These are phyloP conservation scores for Crossocerus cetratus DNA, from an alignment of 2,888 invertebrate species.

Conservation along the genomic window DNA sequence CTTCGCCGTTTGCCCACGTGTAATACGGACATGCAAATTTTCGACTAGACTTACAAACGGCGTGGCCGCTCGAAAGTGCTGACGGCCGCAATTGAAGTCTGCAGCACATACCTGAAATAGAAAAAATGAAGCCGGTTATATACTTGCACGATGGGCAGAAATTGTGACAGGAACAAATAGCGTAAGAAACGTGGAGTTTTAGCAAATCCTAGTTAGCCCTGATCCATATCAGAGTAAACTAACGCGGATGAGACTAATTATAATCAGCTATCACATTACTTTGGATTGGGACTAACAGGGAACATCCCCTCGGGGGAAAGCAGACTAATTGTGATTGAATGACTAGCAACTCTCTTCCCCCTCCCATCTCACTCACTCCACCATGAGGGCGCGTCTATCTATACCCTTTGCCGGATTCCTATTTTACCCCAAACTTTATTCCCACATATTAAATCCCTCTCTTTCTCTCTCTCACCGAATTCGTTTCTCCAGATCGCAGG, in stretches of 20 bases:
- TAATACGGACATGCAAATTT: too few relatives aligned
- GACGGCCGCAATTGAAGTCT: neutral
- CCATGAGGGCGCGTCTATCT: neutral
- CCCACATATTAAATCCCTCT: neutral
- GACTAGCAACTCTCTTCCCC: slow-evolving; percentile 44
- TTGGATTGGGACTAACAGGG: slow-evolving; percentile 52
- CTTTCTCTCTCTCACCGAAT: neutral
- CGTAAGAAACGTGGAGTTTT: neutral
- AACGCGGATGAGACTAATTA: slow-evolving; percentile 53
- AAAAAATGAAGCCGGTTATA: neutral
- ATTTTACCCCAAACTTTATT: neutral
- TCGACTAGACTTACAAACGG: too few relatives aligned
- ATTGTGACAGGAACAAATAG: neutral
- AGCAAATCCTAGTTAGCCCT: slow-evolving; percentile 29
- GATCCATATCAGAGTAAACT: slow-evolving; percentile 18
- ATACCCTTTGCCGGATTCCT: neutral
- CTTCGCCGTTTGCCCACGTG: too few relatives aligned
- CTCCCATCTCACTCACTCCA: slow-evolving; percentile 34
- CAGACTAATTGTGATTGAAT: slow-evolving; percentile 60
- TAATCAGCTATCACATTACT: slow-evolving; percentile 58
- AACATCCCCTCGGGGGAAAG: slow-evolving; percentile 49
- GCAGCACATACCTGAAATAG: slow-evolving; percentile 14
- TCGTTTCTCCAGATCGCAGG: too few relatives aligned
- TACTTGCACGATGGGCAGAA: neutral
- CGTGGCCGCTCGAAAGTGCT: neutral